Evolutionary conservation across 2,888 invertebrate species (phyloP), one percentile per base, ranked within the genome.

Genomic region (Caenorhabditis macrosperma): DNA sequence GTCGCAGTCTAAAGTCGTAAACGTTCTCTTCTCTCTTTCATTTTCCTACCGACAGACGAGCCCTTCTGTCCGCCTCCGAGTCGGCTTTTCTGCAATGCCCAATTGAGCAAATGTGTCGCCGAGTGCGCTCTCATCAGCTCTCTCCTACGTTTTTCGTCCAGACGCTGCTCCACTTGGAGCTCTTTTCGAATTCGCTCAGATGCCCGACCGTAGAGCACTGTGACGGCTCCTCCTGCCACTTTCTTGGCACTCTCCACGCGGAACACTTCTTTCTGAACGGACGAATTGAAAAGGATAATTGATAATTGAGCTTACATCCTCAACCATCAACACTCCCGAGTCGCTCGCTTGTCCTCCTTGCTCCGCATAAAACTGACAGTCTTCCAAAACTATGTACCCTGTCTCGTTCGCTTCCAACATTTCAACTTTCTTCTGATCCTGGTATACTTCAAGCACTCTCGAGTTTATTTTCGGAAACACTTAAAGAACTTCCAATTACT

Each of bases 111-210:
- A 74, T 83, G 83, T 26, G 83, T 83, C 15, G 79, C 77, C 41
- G 83, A 74, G 60, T 83, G 83, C n/a, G 83, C 76, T 55, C 79
- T 75, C 83, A 83, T 83, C 71, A 83, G 46, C 15, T 63, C 79
- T 22, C 22, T 28, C 30, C 83, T 66, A 41, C 74, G 20, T 10
- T 57, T 50, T 46, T 67, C 54, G 24, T 72, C 64, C 12, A 81
- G 44, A 22, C 35, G 30, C 66, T 78, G 78, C 60, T 20, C 60
- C 5, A 78, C 66, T 54, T 20, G 46, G 41, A 38, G 28, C 33
- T 52, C 60, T 44, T 10, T 64, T 30, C 10, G 60, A 60, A 78
- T 63, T 12, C 46, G 35, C 0, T 50, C 50, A 20, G 52, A 15
- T 15, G 69, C 46, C 30, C 48, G 38, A 6, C 81, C 72, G n/a